phyloP scores from a whole-genome alignment of 2,888 invertebrate species.

The Lordiphosa fenestrarum region DNA sequence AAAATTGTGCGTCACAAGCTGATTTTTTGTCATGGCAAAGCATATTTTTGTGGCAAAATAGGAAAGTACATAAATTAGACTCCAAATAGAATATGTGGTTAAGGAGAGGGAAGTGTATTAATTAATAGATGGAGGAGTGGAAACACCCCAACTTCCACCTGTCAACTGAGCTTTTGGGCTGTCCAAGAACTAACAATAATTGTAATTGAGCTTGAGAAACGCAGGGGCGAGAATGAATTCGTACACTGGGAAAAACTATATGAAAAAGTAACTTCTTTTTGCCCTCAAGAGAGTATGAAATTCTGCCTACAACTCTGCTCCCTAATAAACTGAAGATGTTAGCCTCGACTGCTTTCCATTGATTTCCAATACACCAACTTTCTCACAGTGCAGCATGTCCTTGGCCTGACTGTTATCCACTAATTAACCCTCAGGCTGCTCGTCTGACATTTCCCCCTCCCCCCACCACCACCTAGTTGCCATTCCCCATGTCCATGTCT shows the following conservation, averaged over 20 bases:
- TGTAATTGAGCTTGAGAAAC: constrained; percentile 51
- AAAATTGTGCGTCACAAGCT: constrained; percentile 46
- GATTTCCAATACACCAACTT: neutral
- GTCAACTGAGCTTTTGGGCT: constrained; percentile 34
- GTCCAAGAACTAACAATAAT: constrained; percentile 41
- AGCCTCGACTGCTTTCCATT: no score
- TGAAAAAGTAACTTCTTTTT: no score
- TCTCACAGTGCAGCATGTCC: constrained; percentile 24
- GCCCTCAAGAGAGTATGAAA: no score
- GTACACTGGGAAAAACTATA: neutral
- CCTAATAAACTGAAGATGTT: no score
- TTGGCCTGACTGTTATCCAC: constrained; percentile 58
- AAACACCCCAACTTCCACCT: constrained; percentile 37
- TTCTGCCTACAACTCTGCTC: no score
- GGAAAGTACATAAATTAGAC: constrained; percentile 17
- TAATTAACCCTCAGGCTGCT: constrained; percentile 70
- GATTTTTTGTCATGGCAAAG: constrained; percentile 48
- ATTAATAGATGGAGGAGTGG: constrained; percentile 28
- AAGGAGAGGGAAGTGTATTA: constrained; percentile 23
- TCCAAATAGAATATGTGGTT: constrained; percentile 9
- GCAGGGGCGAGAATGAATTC: neutral
- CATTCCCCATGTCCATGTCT: constrained; percentile 8
- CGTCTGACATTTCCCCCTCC: constrained; percentile 43
- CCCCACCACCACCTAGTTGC: neutral
- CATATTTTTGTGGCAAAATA: constrained; percentile 28